These are phyloP conservation scores for Clarias gariepinus DNA, from an alignment of 2,113 vertebrate species.

Conservation along the genomic window DNA sequence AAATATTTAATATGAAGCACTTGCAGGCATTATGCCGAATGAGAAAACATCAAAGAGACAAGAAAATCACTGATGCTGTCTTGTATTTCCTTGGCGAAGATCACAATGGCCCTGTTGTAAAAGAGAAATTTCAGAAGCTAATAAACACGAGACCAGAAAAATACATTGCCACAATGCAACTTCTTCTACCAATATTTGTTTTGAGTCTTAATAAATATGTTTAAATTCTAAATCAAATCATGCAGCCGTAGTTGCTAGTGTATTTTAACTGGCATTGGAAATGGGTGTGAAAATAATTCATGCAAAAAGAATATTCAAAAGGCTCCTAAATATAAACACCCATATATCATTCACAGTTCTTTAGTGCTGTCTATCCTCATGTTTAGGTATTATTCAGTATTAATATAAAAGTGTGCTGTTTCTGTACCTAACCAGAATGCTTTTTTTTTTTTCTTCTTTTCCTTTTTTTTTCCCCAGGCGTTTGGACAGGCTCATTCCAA, in stretches of 20 bases:
- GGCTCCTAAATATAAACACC: neutral
- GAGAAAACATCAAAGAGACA: too few species aligned
- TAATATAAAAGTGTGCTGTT: neutral
- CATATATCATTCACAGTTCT: neutral
- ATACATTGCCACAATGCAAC: too few species aligned
- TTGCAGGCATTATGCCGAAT: too few species aligned
- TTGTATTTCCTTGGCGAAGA: too few species aligned
- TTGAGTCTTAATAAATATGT: too few species aligned
- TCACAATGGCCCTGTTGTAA: too few species aligned
- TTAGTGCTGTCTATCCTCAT: neutral
- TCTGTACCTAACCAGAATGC: neutral
- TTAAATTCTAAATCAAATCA: too few species aligned
- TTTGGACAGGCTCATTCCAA: conserved; percentile 94
- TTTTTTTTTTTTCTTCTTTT: neutral
- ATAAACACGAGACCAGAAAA: too few species aligned
- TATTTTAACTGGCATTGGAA: neutral
- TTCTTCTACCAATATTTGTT: too few species aligned
- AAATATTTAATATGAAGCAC: too few species aligned
- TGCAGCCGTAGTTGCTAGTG: neutral
- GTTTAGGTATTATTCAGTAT: neutral
- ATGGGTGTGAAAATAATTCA: neutral
- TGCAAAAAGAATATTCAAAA: neutral
- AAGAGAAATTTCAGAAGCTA: too few species aligned
- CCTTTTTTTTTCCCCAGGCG: conserved; percentile 70
- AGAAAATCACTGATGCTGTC: too few species aligned